Evolutionary conservation across 2,888 invertebrate species (phyloP), one percentile per base, ranked within the genome.

Genomic region (Aphrophora alni): DNA sequence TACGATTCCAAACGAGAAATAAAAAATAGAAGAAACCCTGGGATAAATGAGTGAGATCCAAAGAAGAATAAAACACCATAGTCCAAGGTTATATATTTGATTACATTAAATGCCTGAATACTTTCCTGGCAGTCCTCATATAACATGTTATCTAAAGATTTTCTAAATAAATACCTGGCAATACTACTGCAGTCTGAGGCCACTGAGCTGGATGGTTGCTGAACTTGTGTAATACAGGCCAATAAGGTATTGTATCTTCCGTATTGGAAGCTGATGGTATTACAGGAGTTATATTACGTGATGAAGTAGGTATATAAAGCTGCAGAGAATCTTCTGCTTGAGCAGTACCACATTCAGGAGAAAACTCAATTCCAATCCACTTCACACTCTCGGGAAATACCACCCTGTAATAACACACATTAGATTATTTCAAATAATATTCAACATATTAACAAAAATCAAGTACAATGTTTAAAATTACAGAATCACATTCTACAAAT

Each of bases 341-440:
- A 0, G 95, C 95, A 0, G 98, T 98, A 77, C 97, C 93, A 88
- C 97, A 98, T 82, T 95, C 93, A 0, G 95, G 92, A 87, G 98
- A 98, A 89, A 99, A 98, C 89, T 98, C 98, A 5, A 99, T 89
- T 17, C 95, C 95, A 87, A 99, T 91, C 96, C 98, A 98, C 84
- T 95, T 94, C 0, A 99, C 96, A 84, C 92, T 92, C 1, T 94
- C 90, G 0, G 98, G 97, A 89, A 99, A 98, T 68, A 93, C 91
- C 10, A 98, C 97, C 88, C 95, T 95, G 87, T 82, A 85, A 82
- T 38, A 78, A 80, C n/a, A n/a, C n/a, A n/a, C n/a, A n/a, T n/a
- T n/a, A n/a, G n/a, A n/a, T n/a, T n/a, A n/a, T n/a, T n/a, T n/a
- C n/a, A n/a, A n/a, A n/a, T n/a, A n/a, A n/a, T n/a, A n/a, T n/a